Percentiles rank a stretch among this genome's conserved stretches.
These are phyloP conservation scores for Acronicta leporina DNA, from an alignment of 2,888 invertebrate species.

Conservation along the genomic window DNA sequence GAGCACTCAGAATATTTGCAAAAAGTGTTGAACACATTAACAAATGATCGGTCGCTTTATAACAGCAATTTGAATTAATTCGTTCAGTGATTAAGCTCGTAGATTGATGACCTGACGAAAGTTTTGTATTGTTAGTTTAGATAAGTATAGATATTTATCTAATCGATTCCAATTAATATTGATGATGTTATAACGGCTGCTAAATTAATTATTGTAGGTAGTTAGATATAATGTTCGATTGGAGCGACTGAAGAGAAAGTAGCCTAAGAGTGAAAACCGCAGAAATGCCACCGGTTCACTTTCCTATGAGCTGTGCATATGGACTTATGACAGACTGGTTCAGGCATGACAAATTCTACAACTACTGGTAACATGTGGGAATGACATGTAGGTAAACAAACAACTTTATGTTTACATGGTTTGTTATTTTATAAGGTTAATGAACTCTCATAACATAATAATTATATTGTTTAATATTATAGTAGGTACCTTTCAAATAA, in stretches of 20 bases:
- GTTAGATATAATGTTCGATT: constrained; percentile 27
- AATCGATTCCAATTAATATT: constrained; percentile 51
- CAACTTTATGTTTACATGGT: constrained; percentile 40
- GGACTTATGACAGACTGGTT: constrained; percentile 72
- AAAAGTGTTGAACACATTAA: constrained; percentile 22
- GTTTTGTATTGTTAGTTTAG: constrained; percentile 39
- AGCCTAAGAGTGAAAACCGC: constrained; percentile 72
- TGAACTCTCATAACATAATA: constrained; percentile 17
- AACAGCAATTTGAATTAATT: constrained; percentile 42
- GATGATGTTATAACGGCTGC: constrained; percentile 39
- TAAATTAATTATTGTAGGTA: constrained; percentile 38
- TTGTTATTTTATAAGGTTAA: constrained; percentile 15
- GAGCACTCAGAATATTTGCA: constrained; percentile 26
- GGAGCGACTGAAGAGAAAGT: constrained; percentile 71
- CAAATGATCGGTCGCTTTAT: constrained; percentile 35
- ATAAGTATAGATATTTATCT: constrained; percentile 35
- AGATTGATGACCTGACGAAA: constrained; percentile 43
- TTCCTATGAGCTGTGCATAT: constrained; percentile 72
- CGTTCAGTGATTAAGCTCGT: constrained; percentile 32
- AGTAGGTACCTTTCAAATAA: too few species aligned
- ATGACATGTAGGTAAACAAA: constrained; percentile 46
- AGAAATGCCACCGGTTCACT: constrained; percentile 79
- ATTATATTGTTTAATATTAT: too few species aligned
- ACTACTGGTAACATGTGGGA: constrained; percentile 42
- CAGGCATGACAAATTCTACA: constrained; percentile 59